Conservation (phyloP, 2,113 vertebrate species). For the Apistogramma diplotaenia region DNA sequence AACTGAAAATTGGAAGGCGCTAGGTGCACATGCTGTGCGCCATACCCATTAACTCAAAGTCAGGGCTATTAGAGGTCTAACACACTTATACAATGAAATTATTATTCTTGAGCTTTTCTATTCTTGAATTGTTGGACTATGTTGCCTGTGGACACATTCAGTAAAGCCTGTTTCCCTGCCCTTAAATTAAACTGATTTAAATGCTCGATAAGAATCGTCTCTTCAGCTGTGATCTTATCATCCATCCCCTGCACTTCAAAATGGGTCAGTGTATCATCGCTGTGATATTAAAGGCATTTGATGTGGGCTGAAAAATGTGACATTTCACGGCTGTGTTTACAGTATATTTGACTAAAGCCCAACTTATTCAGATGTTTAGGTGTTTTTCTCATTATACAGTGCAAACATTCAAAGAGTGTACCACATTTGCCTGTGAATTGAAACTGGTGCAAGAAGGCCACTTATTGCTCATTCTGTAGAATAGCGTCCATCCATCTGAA, state of each 20-base stretch:
- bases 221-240: constrained; percentile 52
- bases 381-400: neutral
- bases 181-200: constrained; percentile 60
- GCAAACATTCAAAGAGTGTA: constrained; percentile 7
- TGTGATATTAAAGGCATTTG: constrained; percentile 53
- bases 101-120: constrained; percentile 64
- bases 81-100: constrained; percentile 81
- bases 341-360: constrained; percentile 24
- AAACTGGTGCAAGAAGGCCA: constrained; percentile 30
- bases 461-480: constrained; percentile 57
- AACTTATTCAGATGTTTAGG: constrained; percentile 8
- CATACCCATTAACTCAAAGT: neutral
- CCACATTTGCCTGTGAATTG: constrained; percentile 37
- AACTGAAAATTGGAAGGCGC: neutral
- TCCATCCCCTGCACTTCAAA: constrained; percentile 49
- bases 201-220: constrained; percentile 54
- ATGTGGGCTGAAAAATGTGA: constrained; percentile 57
- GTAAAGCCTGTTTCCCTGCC: constrained; percentile 22
- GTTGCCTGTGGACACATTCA: constrained; percentile 18
- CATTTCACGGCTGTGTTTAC: constrained; percentile 55
- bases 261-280: constrained; percentile 44
- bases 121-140: neutral
- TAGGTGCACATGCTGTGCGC: neutral
- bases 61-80: constrained; percentile 5
- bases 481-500: constrained; percentile 55